Evolutionary conservation across 2,113 vertebrate species (phyloP).

Genomic region (Saiga tatarica): DNA sequence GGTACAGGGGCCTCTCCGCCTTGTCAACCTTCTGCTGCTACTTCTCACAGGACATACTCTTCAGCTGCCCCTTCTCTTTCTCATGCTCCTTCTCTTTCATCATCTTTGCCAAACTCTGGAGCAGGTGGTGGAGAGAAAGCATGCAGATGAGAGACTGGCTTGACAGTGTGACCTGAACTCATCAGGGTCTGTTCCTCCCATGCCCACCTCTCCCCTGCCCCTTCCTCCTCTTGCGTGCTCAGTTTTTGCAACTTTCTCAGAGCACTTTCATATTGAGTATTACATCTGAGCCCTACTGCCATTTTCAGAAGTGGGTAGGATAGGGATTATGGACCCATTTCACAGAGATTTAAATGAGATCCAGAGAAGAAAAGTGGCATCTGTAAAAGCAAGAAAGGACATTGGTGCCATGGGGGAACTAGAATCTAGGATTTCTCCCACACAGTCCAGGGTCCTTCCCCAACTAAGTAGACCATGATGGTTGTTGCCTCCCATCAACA

Average conservation of each 20-base stretch:
- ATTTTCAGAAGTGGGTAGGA: background rate
- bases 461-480: background rate
- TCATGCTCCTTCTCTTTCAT: conserved; percentile 63
- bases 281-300: background rate
- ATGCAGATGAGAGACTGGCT: background rate
- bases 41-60: conserved; percentile 14
- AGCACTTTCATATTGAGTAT: background rate
- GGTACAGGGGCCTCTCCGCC: background rate
- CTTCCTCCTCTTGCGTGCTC: background rate
- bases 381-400: background rate
- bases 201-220: background rate
- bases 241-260: background rate
- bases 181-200: background rate
- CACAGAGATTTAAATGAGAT: background rate
- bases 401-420: background rate
- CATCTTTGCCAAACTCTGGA: conserved; percentile 76
- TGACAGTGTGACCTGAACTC: background rate
- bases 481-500: background rate
- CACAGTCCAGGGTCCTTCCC: background rate
- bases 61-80: background rate
- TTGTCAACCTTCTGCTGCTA: background rate
- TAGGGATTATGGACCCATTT: background rate
- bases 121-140: background rate
- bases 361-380: background rate
- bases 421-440: background rate